phyloP scores from a whole-genome alignment of 1,140 invertebrate genomes.

The Drosophila pachea region DNA sequence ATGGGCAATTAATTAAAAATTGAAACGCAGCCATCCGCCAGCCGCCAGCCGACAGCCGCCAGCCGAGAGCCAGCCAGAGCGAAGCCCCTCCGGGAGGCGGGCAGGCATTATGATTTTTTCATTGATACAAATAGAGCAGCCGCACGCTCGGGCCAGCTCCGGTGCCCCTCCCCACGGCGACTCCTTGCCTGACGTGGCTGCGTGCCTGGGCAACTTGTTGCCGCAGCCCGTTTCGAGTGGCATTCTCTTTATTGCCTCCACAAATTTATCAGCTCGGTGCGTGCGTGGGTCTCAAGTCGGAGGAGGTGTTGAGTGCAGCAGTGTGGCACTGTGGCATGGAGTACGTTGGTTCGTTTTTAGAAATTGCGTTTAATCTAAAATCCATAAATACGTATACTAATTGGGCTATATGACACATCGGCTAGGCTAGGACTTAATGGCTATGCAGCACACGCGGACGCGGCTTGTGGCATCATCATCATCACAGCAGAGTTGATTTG shows the following conservation, averaged over 20 bases:
- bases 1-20: conserved; percentile 74
- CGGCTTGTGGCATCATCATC: conserved; percentile 14
- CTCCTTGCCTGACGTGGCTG: conserved; percentile 16
- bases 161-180: neutral
- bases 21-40: conserved; percentile 37
- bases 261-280: conserved; percentile 70
- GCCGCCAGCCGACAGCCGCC: too few relatives aligned
- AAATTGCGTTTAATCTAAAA: conserved; percentile 35
- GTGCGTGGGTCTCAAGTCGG: conserved; percentile 53
- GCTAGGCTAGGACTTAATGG: conserved; percentile 7
- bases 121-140: conserved; percentile 71
- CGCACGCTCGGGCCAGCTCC: conserved; percentile 6
- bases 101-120: conserved; percentile 75
- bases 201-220: conserved; percentile 51
- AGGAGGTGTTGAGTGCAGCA: conserved; percentile 48
- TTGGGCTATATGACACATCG: conserved; percentile 33
- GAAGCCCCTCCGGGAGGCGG: conserved; percentile 45
- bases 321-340: neutral
- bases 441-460: conserved; percentile 20
- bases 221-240: conserved; percentile 28
- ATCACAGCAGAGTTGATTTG: conserved; percentile 27
- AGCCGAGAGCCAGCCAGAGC: neutral
- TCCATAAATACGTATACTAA: conserved; percentile 29
- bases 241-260: conserved; percentile 59
- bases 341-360: conserved; percentile 14